phyloP scores from a whole-genome alignment of 2,888 invertebrate species.

The Ptilodon capucinus region DNA sequence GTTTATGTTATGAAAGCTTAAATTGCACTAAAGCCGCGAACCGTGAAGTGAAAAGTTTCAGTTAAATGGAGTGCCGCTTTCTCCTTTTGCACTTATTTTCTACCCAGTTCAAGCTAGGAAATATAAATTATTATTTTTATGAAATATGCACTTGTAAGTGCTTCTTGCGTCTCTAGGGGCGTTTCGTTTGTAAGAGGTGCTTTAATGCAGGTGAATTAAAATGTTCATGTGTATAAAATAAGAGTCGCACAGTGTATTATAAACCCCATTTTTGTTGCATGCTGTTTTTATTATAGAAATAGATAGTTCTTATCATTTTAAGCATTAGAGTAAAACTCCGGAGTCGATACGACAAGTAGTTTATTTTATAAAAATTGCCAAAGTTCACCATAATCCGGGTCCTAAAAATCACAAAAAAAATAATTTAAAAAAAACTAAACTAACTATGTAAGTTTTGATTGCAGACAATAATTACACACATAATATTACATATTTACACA shows the following conservation, averaged over 20 bases:
- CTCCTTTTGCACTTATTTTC: slow-evolving; percentile 34
- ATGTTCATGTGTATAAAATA: too few species aligned
- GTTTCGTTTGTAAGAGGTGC: slow-evolving; percentile 1
- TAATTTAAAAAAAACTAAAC: too few species aligned
- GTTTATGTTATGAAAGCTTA: slow-evolving; percentile 56
- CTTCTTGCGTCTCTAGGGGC: slow-evolving; percentile 2
- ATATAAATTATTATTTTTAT: slow-evolving; percentile 2
- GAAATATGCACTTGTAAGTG: slow-evolving; percentile 6
- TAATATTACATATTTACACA: too few species aligned
- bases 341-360: too few species aligned
- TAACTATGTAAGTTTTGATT: too few species aligned
- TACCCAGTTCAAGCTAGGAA: slow-evolving; percentile 14
- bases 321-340: too few species aligned
- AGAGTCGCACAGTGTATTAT: not conserved
- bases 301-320: too few species aligned
- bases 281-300: too few species aligned
- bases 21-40: slow-evolving; percentile 57
- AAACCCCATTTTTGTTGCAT: slow-evolving; percentile 19
- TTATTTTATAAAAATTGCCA: too few species aligned
- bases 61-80: slow-evolving; percentile 41
- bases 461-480: too few species aligned
- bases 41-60: slow-evolving; percentile 59
- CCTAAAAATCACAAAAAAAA: too few species aligned
- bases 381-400: too few species aligned
- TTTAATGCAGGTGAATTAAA: slow-evolving; percentile 9